Evolutionary conservation across 1,140 invertebrate species (phyloP), one percentile per base, ranked within the genome.

Genomic region (Euschistus heros): DNA sequence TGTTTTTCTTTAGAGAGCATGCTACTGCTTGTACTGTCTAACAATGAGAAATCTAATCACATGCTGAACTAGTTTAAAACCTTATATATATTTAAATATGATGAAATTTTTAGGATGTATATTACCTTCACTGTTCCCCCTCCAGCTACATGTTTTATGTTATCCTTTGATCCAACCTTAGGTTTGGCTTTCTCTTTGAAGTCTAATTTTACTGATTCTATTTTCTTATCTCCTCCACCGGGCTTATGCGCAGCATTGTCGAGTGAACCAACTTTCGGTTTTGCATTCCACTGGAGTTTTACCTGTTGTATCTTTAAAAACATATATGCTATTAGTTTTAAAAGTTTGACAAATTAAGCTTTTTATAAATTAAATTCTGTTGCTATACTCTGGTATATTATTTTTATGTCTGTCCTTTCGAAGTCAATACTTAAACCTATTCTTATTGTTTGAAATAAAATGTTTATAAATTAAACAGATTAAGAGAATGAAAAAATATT

Each of bases 211-310:
- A 92, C 82, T 0, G 84, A 84, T 75, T 92, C 89, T 54, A 96
- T 92, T 79, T 94, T 95, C 75, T 92, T 92, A 70, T 91, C 89
- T 27, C 92, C 93, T 30, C 93, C 94, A 42, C 91, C 91, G 1
- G 94, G 91, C 73, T 89, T 93, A 76, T 97, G 88, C 5, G 85
- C 82, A n/a, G 90, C 82, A 74, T 98, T 97, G n/a, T 94, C 90
- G 69, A 97, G 76, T 0, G 93, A 96, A 27, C 92, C 93, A 65
- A 97, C 83, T 80, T 95, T 95, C 20, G 91, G 86, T 77, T 93
- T 91, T 0, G 91, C 92, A 70, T 90, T 92, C 92, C 93, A 97
- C 72, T 91, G 84, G 64, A 96, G 78, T 77, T 93, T 94, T 67
- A 89, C 85, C 72, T 87, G 84, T 66, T 84, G 77, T 71, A 92